Conservation (phyloP, 2,797 vertebrate genomes). For the Eupleurogrammus muticus region DNA sequence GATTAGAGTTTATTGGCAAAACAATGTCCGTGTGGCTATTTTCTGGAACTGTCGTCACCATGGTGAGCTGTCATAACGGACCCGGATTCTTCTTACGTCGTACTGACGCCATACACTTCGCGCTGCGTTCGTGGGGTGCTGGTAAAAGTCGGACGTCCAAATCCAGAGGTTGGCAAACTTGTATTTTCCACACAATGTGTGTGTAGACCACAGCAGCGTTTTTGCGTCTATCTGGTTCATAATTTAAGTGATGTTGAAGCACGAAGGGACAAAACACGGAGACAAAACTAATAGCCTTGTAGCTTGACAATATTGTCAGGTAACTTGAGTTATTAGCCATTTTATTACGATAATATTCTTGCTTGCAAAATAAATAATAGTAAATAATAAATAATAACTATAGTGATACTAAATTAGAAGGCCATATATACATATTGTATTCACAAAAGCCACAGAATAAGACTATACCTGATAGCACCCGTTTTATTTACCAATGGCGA, state of each 20-base stretch:
- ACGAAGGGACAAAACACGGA: neutral
- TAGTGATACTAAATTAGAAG: no score
- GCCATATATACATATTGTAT: neutral
- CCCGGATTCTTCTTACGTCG: conserved; percentile 79
- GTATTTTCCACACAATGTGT: no score
- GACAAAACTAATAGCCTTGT: no score
- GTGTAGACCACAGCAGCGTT: neutral
- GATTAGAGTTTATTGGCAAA: conserved; percentile 24
- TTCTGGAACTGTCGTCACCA: conserved; percentile 77
- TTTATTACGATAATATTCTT: no score
- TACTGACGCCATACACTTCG: conserved; percentile 72
- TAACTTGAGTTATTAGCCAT: no score
- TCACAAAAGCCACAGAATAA: neutral
- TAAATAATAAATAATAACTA: no score
- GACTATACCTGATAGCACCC: neutral
- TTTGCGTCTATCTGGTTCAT: neutral
- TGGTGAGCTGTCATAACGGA: conserved; percentile 70
- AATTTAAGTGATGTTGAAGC: neutral
- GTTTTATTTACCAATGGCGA: neutral
- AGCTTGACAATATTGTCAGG: no score
- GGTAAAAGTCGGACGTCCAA: conserved; percentile 15
- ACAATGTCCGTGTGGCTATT: conserved; percentile 46
- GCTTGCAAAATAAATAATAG: no score
- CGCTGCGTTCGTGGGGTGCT: conserved; percentile 41
- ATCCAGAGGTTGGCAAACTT: no score